Conservation (phyloP, 2,797 vertebrate genomes). For the Lacerta agilis region DNA sequence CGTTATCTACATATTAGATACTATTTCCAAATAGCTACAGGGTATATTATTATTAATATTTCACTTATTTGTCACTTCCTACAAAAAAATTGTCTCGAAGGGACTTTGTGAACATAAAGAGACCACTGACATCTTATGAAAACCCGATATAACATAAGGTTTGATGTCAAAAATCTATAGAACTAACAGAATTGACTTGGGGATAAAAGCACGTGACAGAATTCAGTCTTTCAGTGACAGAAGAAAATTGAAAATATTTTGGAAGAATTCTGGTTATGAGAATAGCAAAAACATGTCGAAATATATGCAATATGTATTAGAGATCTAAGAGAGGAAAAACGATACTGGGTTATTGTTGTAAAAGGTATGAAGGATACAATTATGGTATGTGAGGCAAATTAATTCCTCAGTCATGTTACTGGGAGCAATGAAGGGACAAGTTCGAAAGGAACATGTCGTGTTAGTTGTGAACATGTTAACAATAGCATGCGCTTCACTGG, state of each 20-base stretch:
- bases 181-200: not conserved
- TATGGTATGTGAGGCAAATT: not conserved
- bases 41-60: too few relatives aligned
- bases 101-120: not conserved
- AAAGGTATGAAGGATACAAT: too few relatives aligned
- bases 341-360: not conserved
- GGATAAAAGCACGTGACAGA: not conserved
- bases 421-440: not conserved
- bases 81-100: not conserved
- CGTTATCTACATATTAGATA: not conserved
- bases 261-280: not conserved
- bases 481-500: not conserved
- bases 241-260: not conserved
- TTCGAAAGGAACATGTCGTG: not conserved
- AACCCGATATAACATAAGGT: not conserved
- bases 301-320: not conserved
- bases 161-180: not conserved
- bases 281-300: not conserved
- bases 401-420: not conserved
- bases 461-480: not conserved
- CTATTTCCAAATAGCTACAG: not conserved
- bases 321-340: not conserved
- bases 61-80: too few relatives aligned
- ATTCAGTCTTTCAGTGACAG: not conserved
- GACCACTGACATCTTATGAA: not conserved